Base-by-base conservation (phyloP, 1,140 invertebrate species). In the Hirudo medicinalis region DNA sequence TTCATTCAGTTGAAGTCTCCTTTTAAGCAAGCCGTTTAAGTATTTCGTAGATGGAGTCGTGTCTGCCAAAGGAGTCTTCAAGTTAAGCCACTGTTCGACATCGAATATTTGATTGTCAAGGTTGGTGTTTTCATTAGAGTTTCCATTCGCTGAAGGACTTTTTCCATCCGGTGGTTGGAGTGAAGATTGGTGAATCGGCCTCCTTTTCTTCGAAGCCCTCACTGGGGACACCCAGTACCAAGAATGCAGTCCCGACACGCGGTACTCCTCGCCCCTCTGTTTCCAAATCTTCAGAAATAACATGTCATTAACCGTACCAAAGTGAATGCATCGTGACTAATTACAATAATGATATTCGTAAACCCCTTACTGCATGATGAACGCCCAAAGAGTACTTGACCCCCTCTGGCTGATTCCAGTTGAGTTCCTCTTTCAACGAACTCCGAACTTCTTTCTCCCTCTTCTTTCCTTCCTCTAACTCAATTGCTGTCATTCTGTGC, bases 181-280 rank as follows among this genome's bases (percentile, higher is more conserved):
- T n/a, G 13, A 63, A 25, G 11, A 6, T 36, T 2, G 6, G 22
- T 63, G 22, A 25, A 8, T 63, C 57, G 29, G 11, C 19, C 22
- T 22, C 22, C 22, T 22, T 63, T 32, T 63, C 29, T 63, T 63
- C 19, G 57, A 25, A 11, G 68, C 72, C 15, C 78, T 60, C 3
- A 78, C 78, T 25, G 72, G 40, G 0, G 90, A 90, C 36, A 92
- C 83, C 93, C 94, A 98, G 19, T 90, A 80, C 94, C 94, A 97
- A 13, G 93, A 94, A 87, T 92, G 92, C 76, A 92, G 89, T 0
- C 92, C 92, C 77, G 93, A 92, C 27, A 97, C 88, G 75, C 95
- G 85, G 79, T 97, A 97, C 78, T 98, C 94, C 82, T 98, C 95
- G 9, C 94, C 95, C 83, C 94, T 96, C 82, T 96, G 92, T 79